Base-by-base conservation (phyloP, 2,888 invertebrate genomes). In the Pseudanteris insignis region DNA sequence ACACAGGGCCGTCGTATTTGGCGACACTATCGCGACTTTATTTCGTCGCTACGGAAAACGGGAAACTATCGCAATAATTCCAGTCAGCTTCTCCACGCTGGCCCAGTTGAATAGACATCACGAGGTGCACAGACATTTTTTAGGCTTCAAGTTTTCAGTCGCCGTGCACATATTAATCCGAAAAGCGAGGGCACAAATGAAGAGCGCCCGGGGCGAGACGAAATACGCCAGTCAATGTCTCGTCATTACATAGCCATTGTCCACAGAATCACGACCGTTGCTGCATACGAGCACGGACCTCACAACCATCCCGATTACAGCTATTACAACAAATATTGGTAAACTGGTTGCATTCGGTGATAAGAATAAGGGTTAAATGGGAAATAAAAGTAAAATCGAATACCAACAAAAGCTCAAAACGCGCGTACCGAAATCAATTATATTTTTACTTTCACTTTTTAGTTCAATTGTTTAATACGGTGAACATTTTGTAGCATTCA, bases 51-150 rank as follows among this genome's bases (percentile, higher is more conserved):
- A 32, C 57, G 37, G 50, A 61, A 51, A 58, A 36, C 60, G 37
- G 43, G 38, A 55, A 65, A 55, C 57, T 61, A 63, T 67, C 50
- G 55, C 61, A 61, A 65, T 67, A 66, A 67, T 65, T 66, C 58
- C 29, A 41, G 37, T 41, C 37, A 40, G 46, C 43, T 34, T 12
- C 25, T 43, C 53, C 12, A 33, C 40, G 43, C 63, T 61, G 59
- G 54, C 63, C 57, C 47, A 57, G 50, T 64, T 67, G 47, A 43
- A 57, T 33, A 33, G 15, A 34, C 44, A 36, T 28, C 24, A 10
- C 11, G 11, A 9, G 41, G 33, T 54, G 13, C 18, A 4, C 18
- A 11, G 30, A 28, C 26, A 43, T 43, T 46, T 54, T 48, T 58
- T 43, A 48, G 44, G 40, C 24, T 40, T 18, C 46, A 38, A 53